These are phyloP conservation scores for Drosophila rhopaloa DNA, from an alignment of 1,140 invertebrate genomes.

Conservation along the genomic window DNA sequence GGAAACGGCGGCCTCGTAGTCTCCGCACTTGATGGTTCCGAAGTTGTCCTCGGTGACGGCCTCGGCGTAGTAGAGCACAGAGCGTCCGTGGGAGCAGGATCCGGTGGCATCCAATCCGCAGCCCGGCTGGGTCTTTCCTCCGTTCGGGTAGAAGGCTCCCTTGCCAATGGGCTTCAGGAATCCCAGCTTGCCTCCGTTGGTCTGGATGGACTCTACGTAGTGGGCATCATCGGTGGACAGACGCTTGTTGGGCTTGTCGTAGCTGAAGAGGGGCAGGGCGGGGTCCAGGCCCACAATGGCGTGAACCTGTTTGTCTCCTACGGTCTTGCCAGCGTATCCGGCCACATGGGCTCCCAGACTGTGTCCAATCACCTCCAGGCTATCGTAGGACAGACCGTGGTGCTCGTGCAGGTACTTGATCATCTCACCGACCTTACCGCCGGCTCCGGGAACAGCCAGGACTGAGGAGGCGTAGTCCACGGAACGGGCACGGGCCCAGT, in stretches of 20 bases:
- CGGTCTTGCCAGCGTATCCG: constrained; percentile 85
- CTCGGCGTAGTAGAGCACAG: constrained; percentile 87
- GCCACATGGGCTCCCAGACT: constrained; percentile 85
- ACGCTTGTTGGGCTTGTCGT: constrained; percentile 61
- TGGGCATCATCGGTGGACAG: constrained; percentile 83
- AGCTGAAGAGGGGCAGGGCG: constrained; percentile 83
- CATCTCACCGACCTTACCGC: constrained; percentile 67
- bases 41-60: constrained; percentile 61
- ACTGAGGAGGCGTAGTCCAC: constrained; percentile 85
- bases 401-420: constrained; percentile 66
- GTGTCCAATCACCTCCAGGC: constrained; percentile 64
- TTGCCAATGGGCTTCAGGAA: constrained; percentile 85
- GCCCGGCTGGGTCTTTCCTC: constrained; percentile 86
- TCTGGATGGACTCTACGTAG: constrained; percentile 86
- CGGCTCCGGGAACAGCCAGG: constrained; percentile 85
- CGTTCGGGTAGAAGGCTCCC: constrained; percentile 86
- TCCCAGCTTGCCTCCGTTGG: constrained; percentile 85
- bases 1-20: constrained; percentile 58
- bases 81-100: constrained; percentile 85
- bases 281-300: constrained; percentile 85
- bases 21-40: constrained; percentile 53
- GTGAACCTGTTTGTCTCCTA: constrained; percentile 53
- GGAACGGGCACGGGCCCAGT: constrained; percentile 85
- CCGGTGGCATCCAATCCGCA: constrained; percentile 84
- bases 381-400: constrained; percentile 64